Evolutionary conservation across 2,888 invertebrate species (phyloP).

Genomic region (Noctua pronuba): DNA sequence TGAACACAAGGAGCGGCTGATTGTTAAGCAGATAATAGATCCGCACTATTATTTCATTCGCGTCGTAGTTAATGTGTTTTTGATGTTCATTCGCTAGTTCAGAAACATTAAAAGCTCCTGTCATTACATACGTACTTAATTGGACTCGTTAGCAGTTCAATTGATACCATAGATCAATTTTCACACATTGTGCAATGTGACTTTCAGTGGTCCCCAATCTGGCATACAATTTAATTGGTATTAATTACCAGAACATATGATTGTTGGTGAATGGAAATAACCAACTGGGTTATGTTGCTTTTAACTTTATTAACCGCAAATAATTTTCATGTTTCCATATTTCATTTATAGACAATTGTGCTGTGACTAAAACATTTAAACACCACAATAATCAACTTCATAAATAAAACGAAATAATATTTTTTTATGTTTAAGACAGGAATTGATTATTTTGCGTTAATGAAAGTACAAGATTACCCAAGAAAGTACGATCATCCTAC

Average conservation of each 20-base stretch:
- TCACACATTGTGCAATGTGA: slow-evolving; percentile 46
- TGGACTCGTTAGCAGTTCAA: slow-evolving; percentile 57
- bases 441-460: neutral
- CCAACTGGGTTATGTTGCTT: neutral
- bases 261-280: neutral
- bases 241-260: slow-evolving; percentile 8
- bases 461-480: neutral
- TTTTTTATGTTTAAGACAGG: neutral
- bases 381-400: neutral
- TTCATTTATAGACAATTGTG: neutral
- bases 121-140: slow-evolving; percentile 58
- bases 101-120: slow-evolving; percentile 35
- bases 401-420: neutral
- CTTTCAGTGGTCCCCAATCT: slow-evolving; percentile 41
- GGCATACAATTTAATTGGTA: slow-evolving; percentile 33
- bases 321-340: neutral
- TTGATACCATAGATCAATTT: slow-evolving; percentile 59
- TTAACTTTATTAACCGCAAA: neutral
- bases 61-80: slow-evolving; percentile 61
- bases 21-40: slow-evolving; percentile 48
- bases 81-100: slow-evolving; percentile 53
- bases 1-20: slow-evolving; percentile 46
- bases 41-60: slow-evolving; percentile 48
- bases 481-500: neutral
- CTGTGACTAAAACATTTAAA: neutral